Base-by-base conservation (phyloP, 1,140 invertebrate genomes). In the Cryptotermes secundus region DNA sequence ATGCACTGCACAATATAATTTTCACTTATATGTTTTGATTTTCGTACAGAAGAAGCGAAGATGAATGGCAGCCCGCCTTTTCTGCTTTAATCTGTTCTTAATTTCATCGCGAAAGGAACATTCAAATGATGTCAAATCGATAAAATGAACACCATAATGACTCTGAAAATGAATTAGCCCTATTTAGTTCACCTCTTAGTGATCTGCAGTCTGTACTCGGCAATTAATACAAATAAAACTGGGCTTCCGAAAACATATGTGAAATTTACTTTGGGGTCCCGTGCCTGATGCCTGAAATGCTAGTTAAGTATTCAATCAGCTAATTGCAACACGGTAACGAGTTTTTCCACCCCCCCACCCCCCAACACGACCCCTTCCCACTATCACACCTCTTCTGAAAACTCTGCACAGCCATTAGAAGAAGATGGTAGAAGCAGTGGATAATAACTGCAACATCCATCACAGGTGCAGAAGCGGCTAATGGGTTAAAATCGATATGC, bases 281-380 rank as follows among this genome's bases (percentile, higher is more conserved):
- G 26, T 72, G 59, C 59, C 59, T 72, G 59, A 72, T 26, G 59
- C 59, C n/a, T 72, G 59, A 72, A 72, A 31, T 72, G 59, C 59
- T 72, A 31, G 59, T n/a, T 72, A 72, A 72, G 35, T 81, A 81
- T 31, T 34, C 80, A 81, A 81, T 81, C 80, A 81, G 80, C 80
- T 81, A 81, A 81, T 81, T 81, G 80, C 80, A 45, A 36, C 35
- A 10, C 59, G 26, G 59, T 72, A 72, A 72, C 31, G 59, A 72
- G 59, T 31, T 72, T 26, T 31, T 31, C 26, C 59, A 72, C 26
- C 59, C 59, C 24, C 59, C 2, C 26, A 26, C 59, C 24, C 59
- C 2, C 59, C 14, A 36, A 36, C 31, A 34, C 19, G 14, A 65
- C 24, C 59, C 59, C 45, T 26, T 35, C 42, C n/a, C 80, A 26